Evolutionary conservation across 2,888 invertebrate species (phyloP).

Genomic region (Belgica antarctica): DNA sequence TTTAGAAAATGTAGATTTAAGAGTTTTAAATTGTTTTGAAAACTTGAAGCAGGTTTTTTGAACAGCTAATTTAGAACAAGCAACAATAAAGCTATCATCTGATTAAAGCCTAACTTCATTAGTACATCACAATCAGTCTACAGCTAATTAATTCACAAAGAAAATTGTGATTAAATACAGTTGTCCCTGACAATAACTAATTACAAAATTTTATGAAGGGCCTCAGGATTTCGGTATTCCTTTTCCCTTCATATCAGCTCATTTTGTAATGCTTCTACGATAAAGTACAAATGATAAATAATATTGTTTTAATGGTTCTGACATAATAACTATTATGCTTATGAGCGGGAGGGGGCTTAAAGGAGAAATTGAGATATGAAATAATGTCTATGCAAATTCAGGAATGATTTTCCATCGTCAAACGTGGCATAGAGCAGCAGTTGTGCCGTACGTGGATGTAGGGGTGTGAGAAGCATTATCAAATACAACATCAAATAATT

Average conservation of each 20-base stretch:
- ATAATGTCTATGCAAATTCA: conserved; percentile 40
- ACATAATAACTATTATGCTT: conserved; percentile 37
- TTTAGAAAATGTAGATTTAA: too few species aligned
- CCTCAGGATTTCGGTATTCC: not conserved
- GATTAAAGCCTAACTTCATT: too few species aligned
- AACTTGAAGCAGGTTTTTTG: too few species aligned
- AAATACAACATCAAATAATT: conserved; percentile 43
- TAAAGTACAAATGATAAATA: conserved; percentile 41
- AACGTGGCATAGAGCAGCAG: not conserved
- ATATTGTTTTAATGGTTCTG: conserved; percentile 41
- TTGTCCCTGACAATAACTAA: too few species aligned
- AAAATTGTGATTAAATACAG: too few species aligned
- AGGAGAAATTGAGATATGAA: conserved; percentile 36
- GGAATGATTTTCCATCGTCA: conserved; percentile 28
- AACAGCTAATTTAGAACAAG: too few species aligned
- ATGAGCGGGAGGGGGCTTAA: not conserved
- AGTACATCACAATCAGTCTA: too few species aligned
- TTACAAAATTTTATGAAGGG: conserved; percentile 28
- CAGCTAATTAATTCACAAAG: too few species aligned
- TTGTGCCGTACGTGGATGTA: not conserved
- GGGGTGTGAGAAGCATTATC: conserved; percentile 34
- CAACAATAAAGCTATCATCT: too few species aligned
- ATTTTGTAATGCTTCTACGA: not conserved
- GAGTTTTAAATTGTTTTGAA: too few species aligned
- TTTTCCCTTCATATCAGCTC: not conserved